phyloP scores from a whole-genome alignment of 2,797 vertebrate species.

The Loriculus beryllinus region DNA sequence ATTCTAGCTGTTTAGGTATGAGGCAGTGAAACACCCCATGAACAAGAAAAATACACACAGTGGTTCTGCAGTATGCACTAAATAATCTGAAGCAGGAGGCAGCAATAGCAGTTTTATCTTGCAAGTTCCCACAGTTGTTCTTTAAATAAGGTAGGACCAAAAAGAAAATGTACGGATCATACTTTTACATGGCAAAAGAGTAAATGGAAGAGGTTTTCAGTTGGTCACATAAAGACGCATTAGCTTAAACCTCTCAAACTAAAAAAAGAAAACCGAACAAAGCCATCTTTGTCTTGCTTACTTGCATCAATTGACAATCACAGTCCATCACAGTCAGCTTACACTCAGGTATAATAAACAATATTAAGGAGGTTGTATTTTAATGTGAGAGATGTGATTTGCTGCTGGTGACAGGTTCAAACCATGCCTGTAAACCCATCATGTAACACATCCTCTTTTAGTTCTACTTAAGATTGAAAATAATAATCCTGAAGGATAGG shows the following conservation, averaged over 20 bases:
- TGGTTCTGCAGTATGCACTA: conserved; percentile 80
- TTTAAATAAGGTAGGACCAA: conserved; percentile 15
- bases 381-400: conserved; percentile 57
- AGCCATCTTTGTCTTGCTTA: conserved; percentile 64
- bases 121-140: conserved; percentile 47
- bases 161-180: background rate
- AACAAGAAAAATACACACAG: conserved; percentile 84
- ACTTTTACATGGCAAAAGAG: background rate
- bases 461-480: conserved; percentile 39
- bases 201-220: conserved; percentile 42
- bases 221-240: conserved; percentile 23
- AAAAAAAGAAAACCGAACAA: conserved; percentile 56
- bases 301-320: conserved; percentile 57
- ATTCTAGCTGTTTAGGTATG: conserved; percentile 85
- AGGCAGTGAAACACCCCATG: conserved; percentile 83
- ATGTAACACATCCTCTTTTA: conserved; percentile 54
- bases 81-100: conserved; percentile 81
- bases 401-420: conserved; percentile 60
- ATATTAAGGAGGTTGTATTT: conserved; percentile 34
- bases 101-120: conserved; percentile 79
- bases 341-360: conserved; percentile 70
- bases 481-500: conserved; percentile 20
- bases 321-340: conserved; percentile 59
- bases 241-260: background rate
- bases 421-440: conserved; percentile 46